Evolutionary conservation across 92 coral and sea anemone genomes (phyloP).

Genomic region (Umimayanthus kanabou): DNA sequence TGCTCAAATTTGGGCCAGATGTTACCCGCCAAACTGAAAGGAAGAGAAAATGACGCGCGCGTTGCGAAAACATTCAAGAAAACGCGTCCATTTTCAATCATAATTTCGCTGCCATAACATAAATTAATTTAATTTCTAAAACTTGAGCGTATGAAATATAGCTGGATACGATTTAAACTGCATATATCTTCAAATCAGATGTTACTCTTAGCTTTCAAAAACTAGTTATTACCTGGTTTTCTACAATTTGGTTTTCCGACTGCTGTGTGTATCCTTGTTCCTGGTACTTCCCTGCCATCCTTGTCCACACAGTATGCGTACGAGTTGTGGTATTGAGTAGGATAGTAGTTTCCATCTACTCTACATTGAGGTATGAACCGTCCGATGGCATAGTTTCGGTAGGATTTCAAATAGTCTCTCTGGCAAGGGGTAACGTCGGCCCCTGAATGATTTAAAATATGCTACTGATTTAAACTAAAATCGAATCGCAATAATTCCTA

Average conservation of each 20-base stretch:
- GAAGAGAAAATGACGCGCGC: no score
- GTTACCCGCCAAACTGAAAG: no score
- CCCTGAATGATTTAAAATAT: slow-evolving; percentile 45
- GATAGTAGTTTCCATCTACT: slow-evolving; percentile 75
- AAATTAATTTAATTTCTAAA: no score
- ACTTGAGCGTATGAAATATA: no score
- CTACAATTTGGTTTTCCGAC: slow-evolving; percentile 81
- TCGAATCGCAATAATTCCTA: not conserved
- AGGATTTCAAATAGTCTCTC: slow-evolving; percentile 59
- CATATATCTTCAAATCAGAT: no score
- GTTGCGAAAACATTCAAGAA: no score
- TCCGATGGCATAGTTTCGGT: slow-evolving; percentile 63
- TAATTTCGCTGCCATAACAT: no score
- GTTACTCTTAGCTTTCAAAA: no score
- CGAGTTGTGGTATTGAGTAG: slow-evolving; percentile 63
- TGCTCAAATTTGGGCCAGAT: no score
- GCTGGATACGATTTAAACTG: not conserved
- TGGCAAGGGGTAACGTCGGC: slow-evolving; percentile 76
- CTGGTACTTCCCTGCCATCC: slow-evolving; percentile 73
- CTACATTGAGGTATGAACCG: slow-evolving; percentile 85
- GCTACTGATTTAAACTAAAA: not conserved
- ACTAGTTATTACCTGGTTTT: slow-evolving; percentile 51
- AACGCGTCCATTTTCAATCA: no score
- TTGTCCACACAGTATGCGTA: slow-evolving; percentile 76
- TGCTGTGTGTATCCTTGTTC: slow-evolving; percentile 70